Conservation (phyloP, 1,140 invertebrate genomes). For the Drosophila mojavensis region DNA sequence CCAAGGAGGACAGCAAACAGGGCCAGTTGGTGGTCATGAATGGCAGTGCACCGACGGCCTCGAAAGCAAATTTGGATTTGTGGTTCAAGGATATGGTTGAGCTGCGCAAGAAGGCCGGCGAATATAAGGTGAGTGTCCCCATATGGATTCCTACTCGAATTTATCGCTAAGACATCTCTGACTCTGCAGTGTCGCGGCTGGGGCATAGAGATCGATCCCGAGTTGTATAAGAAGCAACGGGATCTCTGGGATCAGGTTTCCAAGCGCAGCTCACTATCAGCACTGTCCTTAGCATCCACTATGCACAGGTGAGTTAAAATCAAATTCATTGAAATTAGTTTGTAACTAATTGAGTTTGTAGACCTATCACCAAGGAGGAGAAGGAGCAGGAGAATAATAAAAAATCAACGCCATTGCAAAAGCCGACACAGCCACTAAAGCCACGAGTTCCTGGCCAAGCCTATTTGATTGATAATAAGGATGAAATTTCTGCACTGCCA, state of each 20-base stretch:
- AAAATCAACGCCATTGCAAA: slow-evolving; percentile 89
- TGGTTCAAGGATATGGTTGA: slow-evolving; percentile 94
- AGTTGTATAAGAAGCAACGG: slow-evolving; percentile 92
- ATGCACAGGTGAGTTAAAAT: slow-evolving; percentile 87
- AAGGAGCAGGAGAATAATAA: slow-evolving; percentile 94
- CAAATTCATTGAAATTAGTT: not conserved
- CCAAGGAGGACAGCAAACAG: slow-evolving; percentile 66
- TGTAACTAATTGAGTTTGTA: slow-evolving; percentile 59
- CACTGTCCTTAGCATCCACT: slow-evolving; percentile 93
- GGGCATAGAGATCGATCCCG: slow-evolving; percentile 93
- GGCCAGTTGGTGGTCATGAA: slow-evolving; percentile 71
- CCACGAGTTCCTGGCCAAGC: slow-evolving; percentile 81
- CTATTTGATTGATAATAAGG: slow-evolving; percentile 83
- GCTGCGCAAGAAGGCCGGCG: slow-evolving; percentile 94
- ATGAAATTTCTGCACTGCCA: slow-evolving; percentile 85
- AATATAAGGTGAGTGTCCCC: slow-evolving; percentile 91
- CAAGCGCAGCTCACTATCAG: slow-evolving; percentile 93
- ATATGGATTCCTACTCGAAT: not conserved
- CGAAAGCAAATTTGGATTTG: slow-evolving; percentile 85
- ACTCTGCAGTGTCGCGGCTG: slow-evolving; percentile 92
- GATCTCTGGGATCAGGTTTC: slow-evolving; percentile 96
- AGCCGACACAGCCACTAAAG: slow-evolving; percentile 51
- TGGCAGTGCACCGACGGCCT: slow-evolving; percentile 73
- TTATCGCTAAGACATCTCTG: not conserved
- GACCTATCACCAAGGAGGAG: slow-evolving; percentile 92